Evolutionary conservation across 2,888 invertebrate species (phyloP).

Genomic region (Lypha dubia): DNA sequence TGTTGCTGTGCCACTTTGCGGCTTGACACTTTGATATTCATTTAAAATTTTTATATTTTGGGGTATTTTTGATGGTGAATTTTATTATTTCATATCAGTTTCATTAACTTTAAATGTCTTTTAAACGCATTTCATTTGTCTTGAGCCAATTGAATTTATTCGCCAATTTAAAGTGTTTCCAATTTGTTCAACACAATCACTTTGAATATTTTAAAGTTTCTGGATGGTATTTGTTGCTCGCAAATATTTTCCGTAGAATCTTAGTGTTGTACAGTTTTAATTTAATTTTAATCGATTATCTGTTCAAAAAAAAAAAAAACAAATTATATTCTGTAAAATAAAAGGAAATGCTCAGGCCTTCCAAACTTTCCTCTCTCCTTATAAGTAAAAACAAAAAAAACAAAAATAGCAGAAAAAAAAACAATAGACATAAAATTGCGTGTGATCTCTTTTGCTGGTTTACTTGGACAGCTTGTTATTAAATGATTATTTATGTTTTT

Average conservation of each 20-base stretch:
- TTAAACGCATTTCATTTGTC: constrained; percentile 47
- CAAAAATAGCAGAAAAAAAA: too few species aligned
- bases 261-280: too few species aligned
- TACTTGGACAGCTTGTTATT: constrained; percentile 39
- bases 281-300: too few species aligned
- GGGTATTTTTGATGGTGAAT: constrained; percentile 13
- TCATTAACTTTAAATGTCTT: constrained; percentile 46
- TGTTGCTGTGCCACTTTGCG: constrained; percentile 73
- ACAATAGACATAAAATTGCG: constrained; percentile 50
- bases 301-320: background rate
- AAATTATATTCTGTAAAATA: background rate
- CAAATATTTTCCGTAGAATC: background rate
- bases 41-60: constrained; percentile 47
- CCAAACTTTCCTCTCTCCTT: constrained; percentile 4
- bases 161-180: constrained; percentile 70
- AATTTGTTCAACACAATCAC: constrained; percentile 76
- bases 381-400: too few species aligned
- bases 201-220: constrained; percentile 70
- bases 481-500: constrained; percentile 53
- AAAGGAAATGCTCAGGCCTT: background rate
- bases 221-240: background rate
- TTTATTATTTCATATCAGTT: constrained; percentile 44
- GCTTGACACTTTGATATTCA: constrained; percentile 72
- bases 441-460: constrained; percentile 34
- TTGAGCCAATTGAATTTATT: constrained; percentile 48